Conservation (phyloP, 2,888 invertebrate genomes). For the Diarsia mendica region DNA sequence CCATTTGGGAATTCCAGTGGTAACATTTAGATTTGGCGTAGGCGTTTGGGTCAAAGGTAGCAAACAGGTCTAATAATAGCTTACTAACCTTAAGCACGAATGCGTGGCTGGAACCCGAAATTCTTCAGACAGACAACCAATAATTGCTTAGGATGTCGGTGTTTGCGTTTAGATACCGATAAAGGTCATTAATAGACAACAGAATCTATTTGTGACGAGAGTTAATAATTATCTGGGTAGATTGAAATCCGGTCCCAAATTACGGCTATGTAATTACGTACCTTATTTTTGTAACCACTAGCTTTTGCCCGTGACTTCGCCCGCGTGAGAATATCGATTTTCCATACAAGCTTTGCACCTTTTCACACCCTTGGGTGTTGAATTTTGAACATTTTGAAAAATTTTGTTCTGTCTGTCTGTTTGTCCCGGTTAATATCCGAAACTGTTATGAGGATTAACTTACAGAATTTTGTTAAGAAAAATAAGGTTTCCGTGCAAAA, state of each 20-base stretch:
- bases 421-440: too few relatives aligned
- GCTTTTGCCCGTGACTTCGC: too few relatives aligned
- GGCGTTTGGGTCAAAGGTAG: conserved; percentile 20
- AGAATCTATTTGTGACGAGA: background rate
- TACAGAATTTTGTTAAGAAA: too few relatives aligned
- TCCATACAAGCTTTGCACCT: too few relatives aligned
- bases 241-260: background rate
- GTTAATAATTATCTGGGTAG: background rate
- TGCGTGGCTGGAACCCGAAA: background rate
- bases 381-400: too few relatives aligned
- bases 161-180: background rate
- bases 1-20: conserved; percentile 8
- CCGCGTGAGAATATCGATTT: too few relatives aligned
- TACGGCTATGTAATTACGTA: background rate
- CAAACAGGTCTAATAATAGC: conserved; percentile 9
- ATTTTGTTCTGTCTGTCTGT: too few relatives aligned
- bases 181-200: background rate
- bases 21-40: conserved; percentile 22
- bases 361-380: too few relatives aligned
- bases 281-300: too few relatives aligned
- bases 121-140: background rate
- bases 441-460: too few relatives aligned
- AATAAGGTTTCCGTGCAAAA: too few relatives aligned
- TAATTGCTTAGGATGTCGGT: background rate
- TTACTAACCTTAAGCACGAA: background rate